Conservation (phyloP, 2,797 vertebrate species). For the Pipistrellus pygmaeus region DNA sequence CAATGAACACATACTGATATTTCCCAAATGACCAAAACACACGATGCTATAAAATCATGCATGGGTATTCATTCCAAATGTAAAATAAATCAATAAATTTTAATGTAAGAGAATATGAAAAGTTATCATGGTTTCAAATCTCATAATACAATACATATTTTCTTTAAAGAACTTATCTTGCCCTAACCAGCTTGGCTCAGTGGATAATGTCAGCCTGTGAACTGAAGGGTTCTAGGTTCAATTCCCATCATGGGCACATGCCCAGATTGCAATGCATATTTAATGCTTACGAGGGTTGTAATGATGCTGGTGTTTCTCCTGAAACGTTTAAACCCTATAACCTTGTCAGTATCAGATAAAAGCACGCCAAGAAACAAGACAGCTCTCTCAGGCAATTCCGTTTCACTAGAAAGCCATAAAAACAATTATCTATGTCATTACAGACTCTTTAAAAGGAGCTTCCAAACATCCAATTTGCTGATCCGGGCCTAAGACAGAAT, state of each 20-base stretch:
- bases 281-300: not conserved
- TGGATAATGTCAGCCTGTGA: too few species aligned
- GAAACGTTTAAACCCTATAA: not conserved
- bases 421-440: slow-evolving; percentile 18
- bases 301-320: not conserved
- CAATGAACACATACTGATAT: too few species aligned
- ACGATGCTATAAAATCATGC: too few species aligned
- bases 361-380: slow-evolving; percentile 8
- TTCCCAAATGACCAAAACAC: too few species aligned
- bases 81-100: too few species aligned
- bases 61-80: too few species aligned
- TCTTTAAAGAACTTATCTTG: not conserved
- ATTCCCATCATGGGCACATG: too few species aligned
- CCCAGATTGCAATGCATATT: not conserved
- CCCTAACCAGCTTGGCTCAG: not conserved
- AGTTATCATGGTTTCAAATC: not conserved
- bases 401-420: slow-evolving; percentile 49
- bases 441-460: not conserved
- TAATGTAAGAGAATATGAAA: not conserved
- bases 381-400: not conserved
- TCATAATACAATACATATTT: not conserved
- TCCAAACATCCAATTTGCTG: slow-evolving; percentile 20
- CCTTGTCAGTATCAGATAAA: not conserved
- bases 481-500: not conserved
- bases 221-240: too few species aligned